Evolutionary conservation across 2,888 invertebrate species (phyloP), one percentile per base, ranked within the genome.

Genomic region (Troilus luridus): DNA sequence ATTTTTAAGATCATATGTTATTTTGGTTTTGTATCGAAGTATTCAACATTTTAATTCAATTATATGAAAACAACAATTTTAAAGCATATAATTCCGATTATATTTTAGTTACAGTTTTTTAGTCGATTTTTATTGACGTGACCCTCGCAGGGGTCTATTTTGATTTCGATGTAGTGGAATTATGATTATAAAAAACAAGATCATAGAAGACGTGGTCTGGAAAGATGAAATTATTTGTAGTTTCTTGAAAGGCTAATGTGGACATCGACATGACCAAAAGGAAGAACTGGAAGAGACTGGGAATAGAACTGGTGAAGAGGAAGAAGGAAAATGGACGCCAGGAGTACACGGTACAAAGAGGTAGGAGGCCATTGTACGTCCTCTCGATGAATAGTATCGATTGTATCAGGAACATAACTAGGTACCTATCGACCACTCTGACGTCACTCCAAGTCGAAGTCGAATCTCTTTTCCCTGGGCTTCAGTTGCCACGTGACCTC

Each of bases 371-470:
- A 5, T 54, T 81, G 10, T 81, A 81, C 41, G 81, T 81, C 19
- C 54, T 81, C 17, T 54, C 41, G 81, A 81, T 56, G 41, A 19
- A 21, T 19, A 54, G 54, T 54, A 81, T 81, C 41, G 81, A 81
- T 81, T 21, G 19, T 19, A 7, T 21, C 10, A 21, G 54, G 19
- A 41, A 21, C 54, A 19, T 89, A n/a, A 89, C 62, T 27, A 58
- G 56, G 14, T 90, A 54, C n/a, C 27, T 67, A n/a, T 77, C 72
- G n/a, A 54, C 56, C 21, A 54, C 56, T 12, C 85, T 90, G 17
- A 90, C 90, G 21, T 90, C 81, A 10, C 60, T 90, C 14, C 85
- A 85, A n/a, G 85, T 85, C 19, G 90, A 90, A 85, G 81, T 90
- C 0, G 58, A 81, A 14, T 59, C 64, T 17, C 59, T 90, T 7